Evolutionary conservation across 2,113 vertebrate species (phyloP).

Genomic region (Dolichotis patagonum): DNA sequence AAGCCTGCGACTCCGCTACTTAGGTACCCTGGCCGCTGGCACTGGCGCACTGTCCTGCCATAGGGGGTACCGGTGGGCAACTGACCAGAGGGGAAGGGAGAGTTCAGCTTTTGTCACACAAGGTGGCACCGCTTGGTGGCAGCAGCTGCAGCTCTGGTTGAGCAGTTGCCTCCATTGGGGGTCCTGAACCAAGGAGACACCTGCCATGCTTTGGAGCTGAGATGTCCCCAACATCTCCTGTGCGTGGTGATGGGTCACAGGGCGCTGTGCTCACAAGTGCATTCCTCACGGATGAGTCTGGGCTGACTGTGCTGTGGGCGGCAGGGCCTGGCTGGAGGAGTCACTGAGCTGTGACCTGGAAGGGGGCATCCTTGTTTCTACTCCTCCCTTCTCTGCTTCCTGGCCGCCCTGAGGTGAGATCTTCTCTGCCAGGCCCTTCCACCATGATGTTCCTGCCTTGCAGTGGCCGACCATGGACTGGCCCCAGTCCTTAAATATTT

Average conservation of each 20-base stretch:
- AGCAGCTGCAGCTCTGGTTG: not conserved
- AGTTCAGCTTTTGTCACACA: not conserved
- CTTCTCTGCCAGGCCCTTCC: not conserved
- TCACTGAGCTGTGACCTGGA: not conserved
- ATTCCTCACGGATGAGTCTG: not conserved
- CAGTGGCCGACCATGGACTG: not conserved
- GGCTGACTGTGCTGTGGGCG: not conserved
- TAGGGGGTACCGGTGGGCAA: not conserved
- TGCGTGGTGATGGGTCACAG: not conserved
- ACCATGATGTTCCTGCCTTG: not conserved
- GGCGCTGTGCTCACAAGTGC: not conserved
- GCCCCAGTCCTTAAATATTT: constrained; percentile 79
- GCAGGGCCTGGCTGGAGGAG: not conserved
- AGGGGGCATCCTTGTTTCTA: not conserved
- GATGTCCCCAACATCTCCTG: too few relatives aligned
- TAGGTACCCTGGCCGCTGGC: not conserved
- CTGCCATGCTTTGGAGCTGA: not conserved
- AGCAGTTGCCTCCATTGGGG: not conserved
- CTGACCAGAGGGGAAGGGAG: not conserved
- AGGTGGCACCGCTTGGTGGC: too few relatives aligned
- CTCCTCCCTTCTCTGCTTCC: not conserved
- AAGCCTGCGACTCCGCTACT: not conserved
- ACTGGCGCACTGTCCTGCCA: not conserved
- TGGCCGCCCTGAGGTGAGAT: not conserved
- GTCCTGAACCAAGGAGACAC: not conserved